These are phyloP conservation scores for Galeopterus variegatus DNA, from an alignment of 2,113 vertebrate species.

Conservation along the genomic window DNA sequence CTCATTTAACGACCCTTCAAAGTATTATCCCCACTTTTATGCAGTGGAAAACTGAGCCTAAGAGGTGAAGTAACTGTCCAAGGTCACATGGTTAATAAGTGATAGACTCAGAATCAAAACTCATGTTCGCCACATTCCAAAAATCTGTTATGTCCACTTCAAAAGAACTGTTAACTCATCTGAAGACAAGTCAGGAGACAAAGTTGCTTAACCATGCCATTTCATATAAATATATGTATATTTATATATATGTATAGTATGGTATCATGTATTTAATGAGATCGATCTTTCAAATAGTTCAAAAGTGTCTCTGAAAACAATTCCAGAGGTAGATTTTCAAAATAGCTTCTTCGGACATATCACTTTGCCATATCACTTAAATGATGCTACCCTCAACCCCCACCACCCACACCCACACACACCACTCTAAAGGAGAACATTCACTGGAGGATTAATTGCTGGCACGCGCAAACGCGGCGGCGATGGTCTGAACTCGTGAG, in stretches of 20 bases:
- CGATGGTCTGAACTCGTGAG: background rate
- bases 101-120: conserved; percentile 53
- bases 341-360: conserved; percentile 43
- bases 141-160: background rate
- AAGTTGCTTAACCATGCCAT: conserved; percentile 27
- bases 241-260: background rate
- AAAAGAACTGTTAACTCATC: conserved; percentile 47
- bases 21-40: conserved; percentile 33
- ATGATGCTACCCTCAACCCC: background rate
- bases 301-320: conserved; percentile 60
- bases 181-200: conserved; percentile 4
- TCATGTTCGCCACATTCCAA: conserved; percentile 24
- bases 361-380: background rate
- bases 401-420: background rate
- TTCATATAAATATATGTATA: too few species aligned
- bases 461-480: conserved; percentile 62
- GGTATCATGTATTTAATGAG: background rate
- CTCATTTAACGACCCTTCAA: conserved; percentile 11
- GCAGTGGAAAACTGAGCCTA: conserved; percentile 31
- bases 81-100: conserved; percentile 10
- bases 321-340: conserved; percentile 58
- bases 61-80: conserved; percentile 41
- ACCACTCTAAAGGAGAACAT: conserved; percentile 30
- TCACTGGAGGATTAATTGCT: conserved; percentile 12
- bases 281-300: background rate